phyloP scores from a whole-genome alignment of 2,113 vertebrate species.

The Felis chaus region DNA sequence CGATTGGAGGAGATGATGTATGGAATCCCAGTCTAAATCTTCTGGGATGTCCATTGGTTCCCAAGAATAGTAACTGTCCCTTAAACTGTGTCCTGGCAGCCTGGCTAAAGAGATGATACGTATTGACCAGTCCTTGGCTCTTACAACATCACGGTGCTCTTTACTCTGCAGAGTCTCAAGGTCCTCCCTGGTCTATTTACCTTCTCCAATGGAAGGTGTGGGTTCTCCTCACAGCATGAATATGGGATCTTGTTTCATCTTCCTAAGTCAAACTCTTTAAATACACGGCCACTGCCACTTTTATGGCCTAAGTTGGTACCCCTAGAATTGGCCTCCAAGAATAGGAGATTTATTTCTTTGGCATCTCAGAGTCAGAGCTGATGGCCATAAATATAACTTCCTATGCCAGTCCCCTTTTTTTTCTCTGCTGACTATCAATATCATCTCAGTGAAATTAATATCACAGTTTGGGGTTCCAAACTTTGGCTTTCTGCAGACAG shows the following conservation, averaged over 20 bases:
- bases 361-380: background rate
- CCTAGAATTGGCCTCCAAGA: background rate
- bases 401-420: background rate
- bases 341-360: background rate
- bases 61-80: background rate
- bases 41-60: background rate
- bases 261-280: conserved; percentile 18
- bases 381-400: background rate
- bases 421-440: background rate
- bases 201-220: background rate
- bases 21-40: background rate
- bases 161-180: background rate
- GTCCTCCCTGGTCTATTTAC: background rate
- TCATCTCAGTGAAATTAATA: background rate
- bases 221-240: background rate
- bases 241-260: background rate
- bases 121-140: background rate
- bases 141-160: background rate
- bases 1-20: background rate
- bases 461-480: background rate
- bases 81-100: background rate
- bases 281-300: background rate
- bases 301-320: background rate
- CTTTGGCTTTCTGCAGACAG: background rate
- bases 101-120: background rate